These are phyloP conservation scores for Agrilus biguttatus DNA, from an alignment of 2,888 invertebrate species.

Conservation along the genomic window DNA sequence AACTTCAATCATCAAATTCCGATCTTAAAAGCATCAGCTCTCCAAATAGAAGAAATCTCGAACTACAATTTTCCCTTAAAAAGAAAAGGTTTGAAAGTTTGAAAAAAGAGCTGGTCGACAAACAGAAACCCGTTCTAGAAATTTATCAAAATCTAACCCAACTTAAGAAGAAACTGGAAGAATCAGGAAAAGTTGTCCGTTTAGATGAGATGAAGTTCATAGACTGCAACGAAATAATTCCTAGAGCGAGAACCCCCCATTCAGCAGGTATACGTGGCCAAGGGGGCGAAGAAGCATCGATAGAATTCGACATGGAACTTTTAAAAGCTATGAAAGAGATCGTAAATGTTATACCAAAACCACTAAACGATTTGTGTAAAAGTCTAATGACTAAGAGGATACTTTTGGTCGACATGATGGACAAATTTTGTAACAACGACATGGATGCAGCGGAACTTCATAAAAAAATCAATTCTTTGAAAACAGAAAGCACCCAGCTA, in stretches of 20 bases:
- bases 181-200: slow-evolving; percentile 20
- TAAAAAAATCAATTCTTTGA: slow-evolving; percentile 15
- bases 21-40: background rate
- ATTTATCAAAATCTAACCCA: slow-evolving; percentile 22
- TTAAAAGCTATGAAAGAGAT: slow-evolving; percentile 19
- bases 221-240: background rate
- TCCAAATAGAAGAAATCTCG: slow-evolving; percentile 12
- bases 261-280: background rate
- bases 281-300: background rate
- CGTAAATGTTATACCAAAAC: slow-evolving; percentile 22
- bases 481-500: slow-evolving; percentile 18
- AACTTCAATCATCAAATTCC: background rate
- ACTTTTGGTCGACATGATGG: slow-evolving; percentile 20
- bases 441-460: slow-evolving; percentile 15
- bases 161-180: slow-evolving; percentile 24
- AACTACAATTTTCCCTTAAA: slow-evolving; percentile 25
- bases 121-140: slow-evolving; percentile 24
- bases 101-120: slow-evolving; percentile 22
- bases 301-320: slow-evolving; percentile 11
- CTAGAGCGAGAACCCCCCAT: background rate
- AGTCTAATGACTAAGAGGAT: slow-evolving; percentile 19
- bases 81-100: slow-evolving; percentile 21
- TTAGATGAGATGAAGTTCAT: slow-evolving; percentile 12
- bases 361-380: slow-evolving; percentile 21
- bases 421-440: slow-evolving; percentile 17